Conservation (phyloP, 2,113 vertebrate genomes). For the Ovis canadensis region DNA sequence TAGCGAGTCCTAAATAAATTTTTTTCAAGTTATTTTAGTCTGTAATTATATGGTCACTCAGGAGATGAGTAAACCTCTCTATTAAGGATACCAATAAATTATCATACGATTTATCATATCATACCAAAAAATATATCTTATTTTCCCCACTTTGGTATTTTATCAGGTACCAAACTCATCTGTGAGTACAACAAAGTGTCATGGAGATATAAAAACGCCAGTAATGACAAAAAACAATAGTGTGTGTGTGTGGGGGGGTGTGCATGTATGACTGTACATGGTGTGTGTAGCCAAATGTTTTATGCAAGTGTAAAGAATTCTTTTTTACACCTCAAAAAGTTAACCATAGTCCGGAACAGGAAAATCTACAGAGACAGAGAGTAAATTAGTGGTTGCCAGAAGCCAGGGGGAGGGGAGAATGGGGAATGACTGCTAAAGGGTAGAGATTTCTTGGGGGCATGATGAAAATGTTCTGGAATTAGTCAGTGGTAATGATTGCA, state of each 20-base stretch:
- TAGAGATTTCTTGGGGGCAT: not conserved
- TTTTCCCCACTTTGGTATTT: not conserved
- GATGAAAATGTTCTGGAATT: not conserved
- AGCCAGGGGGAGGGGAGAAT: not conserved
- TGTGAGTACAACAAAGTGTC: not conserved
- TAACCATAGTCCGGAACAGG: not conserved
- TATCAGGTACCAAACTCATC: not conserved
- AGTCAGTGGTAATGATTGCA: not conserved
- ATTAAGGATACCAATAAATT: not conserved
- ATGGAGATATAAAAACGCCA: not conserved
- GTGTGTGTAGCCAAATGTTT: not conserved
- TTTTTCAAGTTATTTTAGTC: not conserved
- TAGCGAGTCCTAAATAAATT: not conserved
- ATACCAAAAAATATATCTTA: not conserved
- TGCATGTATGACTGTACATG: not conserved
- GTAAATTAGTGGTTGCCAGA: not conserved
- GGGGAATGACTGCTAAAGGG: not conserved
- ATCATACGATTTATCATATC: not conserved
- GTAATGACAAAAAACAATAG: not conserved
- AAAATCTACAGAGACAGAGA: not conserved
- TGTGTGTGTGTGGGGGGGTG: rapidly evolving
- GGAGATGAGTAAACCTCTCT: not conserved
- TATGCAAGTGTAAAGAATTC: not conserved
- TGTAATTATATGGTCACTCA: not conserved
- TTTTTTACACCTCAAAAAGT: not conserved